A percentile compares a stretch with the other conserved stretches of the same genome.
These are phyloP conservation scores for Pediacus dermestoides DNA, from an alignment of 2,888 invertebrate species.

Conservation along the genomic window DNA sequence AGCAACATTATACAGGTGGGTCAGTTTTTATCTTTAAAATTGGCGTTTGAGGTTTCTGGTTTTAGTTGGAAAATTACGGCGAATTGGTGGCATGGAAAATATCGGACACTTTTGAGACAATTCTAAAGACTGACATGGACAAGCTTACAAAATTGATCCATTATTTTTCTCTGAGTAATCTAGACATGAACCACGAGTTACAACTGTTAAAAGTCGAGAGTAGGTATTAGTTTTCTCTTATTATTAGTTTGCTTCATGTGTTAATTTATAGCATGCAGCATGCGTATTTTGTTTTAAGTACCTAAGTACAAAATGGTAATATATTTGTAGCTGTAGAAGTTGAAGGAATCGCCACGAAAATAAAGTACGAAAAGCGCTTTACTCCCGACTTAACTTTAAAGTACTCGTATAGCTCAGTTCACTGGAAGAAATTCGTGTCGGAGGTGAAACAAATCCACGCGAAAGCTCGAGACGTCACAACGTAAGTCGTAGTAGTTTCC, in stretches of 20 bases:
- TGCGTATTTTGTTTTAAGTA: no score
- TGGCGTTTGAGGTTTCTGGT: slow-evolving; percentile 20
- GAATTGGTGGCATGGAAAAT: slow-evolving; percentile 77
- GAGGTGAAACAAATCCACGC: slow-evolving; percentile 40
- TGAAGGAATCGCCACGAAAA: slow-evolving; percentile 56
- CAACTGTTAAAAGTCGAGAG: slow-evolving; percentile 74
- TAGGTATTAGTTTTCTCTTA: slow-evolving; percentile 49
- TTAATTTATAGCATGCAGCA: no score
- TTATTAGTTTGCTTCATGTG: background rate
- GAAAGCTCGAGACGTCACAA: slow-evolving; percentile 40
- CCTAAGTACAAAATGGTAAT: slow-evolving; percentile 1
- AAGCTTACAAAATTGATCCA: slow-evolving; percentile 69
- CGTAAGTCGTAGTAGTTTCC: slow-evolving; percentile 27
- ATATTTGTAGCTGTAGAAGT: slow-evolving; percentile 56
- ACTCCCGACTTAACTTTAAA: slow-evolving; percentile 44
- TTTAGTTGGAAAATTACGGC: slow-evolving; percentile 75
- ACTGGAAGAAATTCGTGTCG: slow-evolving; percentile 41
- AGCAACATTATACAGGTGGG: slow-evolving; percentile 42
- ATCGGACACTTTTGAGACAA: slow-evolving; percentile 68
- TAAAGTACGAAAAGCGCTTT: slow-evolving; percentile 52
- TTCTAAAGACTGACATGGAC: slow-evolving; percentile 74
- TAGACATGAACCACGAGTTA: slow-evolving; percentile 74
- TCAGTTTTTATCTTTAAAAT: slow-evolving; percentile 7
- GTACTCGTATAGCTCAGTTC: slow-evolving; percentile 39
- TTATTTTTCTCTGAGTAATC: slow-evolving; percentile 66